phyloP scores from a whole-genome alignment of 1,140 invertebrate genomes.

The Drosophila novamexicana region DNA sequence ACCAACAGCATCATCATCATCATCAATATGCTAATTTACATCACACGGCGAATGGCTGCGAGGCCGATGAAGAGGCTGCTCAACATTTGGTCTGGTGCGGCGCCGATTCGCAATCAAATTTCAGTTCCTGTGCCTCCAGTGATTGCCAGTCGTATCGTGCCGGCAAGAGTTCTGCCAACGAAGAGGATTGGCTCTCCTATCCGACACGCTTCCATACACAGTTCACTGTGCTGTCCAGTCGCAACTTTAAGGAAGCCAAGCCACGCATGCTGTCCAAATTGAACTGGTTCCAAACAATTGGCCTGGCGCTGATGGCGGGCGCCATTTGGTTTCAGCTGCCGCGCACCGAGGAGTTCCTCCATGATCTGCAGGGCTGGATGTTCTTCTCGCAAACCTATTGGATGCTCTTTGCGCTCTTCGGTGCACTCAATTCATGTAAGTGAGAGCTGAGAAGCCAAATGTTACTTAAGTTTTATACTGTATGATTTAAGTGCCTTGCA shows the following conservation, averaged over 20 bases:
- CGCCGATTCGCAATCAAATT: conserved; percentile 88
- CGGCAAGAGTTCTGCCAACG: conserved; percentile 48
- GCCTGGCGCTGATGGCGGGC: conserved; percentile 90
- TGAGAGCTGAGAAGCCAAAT: conserved; percentile 4
- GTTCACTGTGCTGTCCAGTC: conserved; percentile 89
- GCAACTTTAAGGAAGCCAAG: conserved; percentile 92
- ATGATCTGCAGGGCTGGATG: conserved; percentile 94
- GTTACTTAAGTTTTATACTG: not conserved
- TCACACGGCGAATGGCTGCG: conserved; percentile 46
- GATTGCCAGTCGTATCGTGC: conserved; percentile 85
- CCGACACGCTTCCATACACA: conserved; percentile 93
- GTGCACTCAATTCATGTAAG: conserved; percentile 90
- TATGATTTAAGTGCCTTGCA: too few species aligned
- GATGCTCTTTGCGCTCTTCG: conserved; percentile 94
- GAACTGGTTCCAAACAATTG: conserved; percentile 92
- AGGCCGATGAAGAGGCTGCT: conserved; percentile 88
- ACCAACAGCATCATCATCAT: conserved; percentile 35
- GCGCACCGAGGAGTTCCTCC: conserved; percentile 89
- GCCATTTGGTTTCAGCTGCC: conserved; percentile 92
- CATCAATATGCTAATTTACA: conserved; percentile 64
- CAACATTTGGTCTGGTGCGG: conserved; percentile 89
- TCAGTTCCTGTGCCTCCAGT: conserved; percentile 87
- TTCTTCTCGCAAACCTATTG: conserved; percentile 94
- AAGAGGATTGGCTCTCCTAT: conserved; percentile 87
- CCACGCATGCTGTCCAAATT: conserved; percentile 92